phyloP scores from a whole-genome alignment of 2,113 vertebrate genomes.

The Cyprinodon variegatus region DNA sequence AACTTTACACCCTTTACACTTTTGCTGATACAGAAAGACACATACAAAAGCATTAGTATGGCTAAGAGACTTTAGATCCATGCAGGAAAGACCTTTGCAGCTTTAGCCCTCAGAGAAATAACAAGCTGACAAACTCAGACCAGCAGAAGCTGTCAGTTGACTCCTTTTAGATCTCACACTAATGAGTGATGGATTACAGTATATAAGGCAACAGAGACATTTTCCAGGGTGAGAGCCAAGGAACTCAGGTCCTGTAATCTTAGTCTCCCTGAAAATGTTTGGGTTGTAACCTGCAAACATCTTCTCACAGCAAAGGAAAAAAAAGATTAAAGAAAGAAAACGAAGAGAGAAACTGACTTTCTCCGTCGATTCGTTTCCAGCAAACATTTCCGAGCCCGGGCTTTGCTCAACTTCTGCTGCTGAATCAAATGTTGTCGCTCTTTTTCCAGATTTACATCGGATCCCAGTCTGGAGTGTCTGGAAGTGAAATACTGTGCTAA shows the following conservation, averaged over 20 bases:
- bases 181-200: not conserved
- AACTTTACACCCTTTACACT: not conserved
- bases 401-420: slow-evolving; percentile 84
- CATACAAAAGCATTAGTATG: not conserved
- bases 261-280: not conserved
- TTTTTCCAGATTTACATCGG: slow-evolving; percentile 77
- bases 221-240: not conserved
- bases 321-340: not conserved
- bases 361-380: slow-evolving; percentile 88
- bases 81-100: not conserved
- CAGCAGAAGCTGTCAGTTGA: too few species aligned
- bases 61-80: not conserved
- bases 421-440: slow-evolving; percentile 82
- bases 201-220: not conserved
- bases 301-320: not conserved
- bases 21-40: not conserved
- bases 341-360: slow-evolving; percentile 78
- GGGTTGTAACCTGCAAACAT: not conserved
- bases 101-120: not conserved
- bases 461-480: slow-evolving; percentile 72
- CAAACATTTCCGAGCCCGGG: slow-evolving; percentile 80
- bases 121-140: not conserved
- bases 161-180: not conserved
- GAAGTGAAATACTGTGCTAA: slow-evolving; percentile 78
- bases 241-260: not conserved